phyloP scores from a whole-genome alignment of 2,113 vertebrate species.

The Smithornis capensis region DNA sequence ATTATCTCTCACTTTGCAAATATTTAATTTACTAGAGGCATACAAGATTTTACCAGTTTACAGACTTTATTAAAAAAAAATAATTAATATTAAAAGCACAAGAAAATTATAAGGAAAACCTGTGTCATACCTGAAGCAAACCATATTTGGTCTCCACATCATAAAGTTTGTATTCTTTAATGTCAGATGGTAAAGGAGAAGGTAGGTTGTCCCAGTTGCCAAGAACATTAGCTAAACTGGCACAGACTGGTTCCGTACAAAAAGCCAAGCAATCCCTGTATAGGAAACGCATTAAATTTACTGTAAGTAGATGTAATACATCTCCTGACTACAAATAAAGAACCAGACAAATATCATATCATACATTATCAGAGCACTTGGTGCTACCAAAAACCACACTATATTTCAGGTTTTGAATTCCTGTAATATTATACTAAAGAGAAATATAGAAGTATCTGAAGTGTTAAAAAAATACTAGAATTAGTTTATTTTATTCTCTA shows the following conservation, averaged over 20 bases:
- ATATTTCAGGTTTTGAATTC: background rate
- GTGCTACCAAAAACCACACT: background rate
- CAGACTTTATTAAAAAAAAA: background rate
- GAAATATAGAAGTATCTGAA: background rate
- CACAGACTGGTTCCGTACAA: conserved; percentile 96
- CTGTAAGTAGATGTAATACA: background rate
- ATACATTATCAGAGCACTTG: background rate
- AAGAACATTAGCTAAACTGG: conserved; percentile 95
- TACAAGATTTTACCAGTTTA: background rate
- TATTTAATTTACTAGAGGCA: background rate
- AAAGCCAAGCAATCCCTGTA: conserved; percentile 95
- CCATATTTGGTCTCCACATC: conserved; percentile 98
- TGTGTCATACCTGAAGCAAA: conserved; percentile 87
- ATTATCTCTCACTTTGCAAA: background rate
- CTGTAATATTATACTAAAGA: background rate
- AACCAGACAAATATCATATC: background rate
- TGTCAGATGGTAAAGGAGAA: conserved; percentile 87
- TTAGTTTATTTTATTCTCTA: background rate
- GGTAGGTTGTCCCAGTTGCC: conserved; percentile 95
- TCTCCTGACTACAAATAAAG: background rate
- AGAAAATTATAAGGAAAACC: background rate
- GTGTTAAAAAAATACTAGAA: background rate
- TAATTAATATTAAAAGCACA: background rate
- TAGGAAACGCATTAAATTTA: background rate
- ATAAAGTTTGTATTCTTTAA: conserved; percentile 95